Evolutionary conservation across 2,888 invertebrate genomes (phyloP).

Genomic region (Sinohyriopsis cumingii): DNA sequence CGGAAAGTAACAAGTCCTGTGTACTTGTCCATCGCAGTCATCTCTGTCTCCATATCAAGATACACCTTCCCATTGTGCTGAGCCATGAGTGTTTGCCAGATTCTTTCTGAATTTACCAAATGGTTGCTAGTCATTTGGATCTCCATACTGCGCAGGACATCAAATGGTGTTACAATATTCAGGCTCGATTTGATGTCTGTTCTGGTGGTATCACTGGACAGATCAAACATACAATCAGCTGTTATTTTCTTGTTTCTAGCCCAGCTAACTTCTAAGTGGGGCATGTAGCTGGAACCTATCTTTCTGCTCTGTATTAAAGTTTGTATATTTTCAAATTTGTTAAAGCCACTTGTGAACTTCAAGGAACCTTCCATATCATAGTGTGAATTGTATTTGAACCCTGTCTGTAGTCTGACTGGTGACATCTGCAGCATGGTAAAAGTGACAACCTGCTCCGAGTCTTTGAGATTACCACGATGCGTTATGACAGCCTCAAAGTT

Average conservation of each 20-base stretch:
- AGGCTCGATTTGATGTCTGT: conserved; percentile 3
- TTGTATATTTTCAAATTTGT: conserved; percentile 13
- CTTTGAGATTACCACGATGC: conserved; percentile 15
- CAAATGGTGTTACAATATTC: conserved; percentile 36
- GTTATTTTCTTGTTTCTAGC: conserved; percentile 1
- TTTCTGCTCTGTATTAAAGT: conserved; percentile 10
- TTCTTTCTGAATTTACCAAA: conserved; percentile 18
- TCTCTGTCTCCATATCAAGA: conserved; percentile 35
- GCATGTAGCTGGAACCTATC: conserved; percentile 11
- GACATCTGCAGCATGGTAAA: conserved; percentile 8
- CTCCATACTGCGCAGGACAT: conserved; percentile 17
- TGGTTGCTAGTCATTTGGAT: conserved; percentile 20
- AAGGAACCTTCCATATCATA: conserved; percentile 21
- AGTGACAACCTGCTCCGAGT: conserved; percentile 8
- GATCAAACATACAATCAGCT: too few relatives aligned
- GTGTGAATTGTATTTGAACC: not conserved
- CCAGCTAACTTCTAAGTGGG: conserved; percentile 18
- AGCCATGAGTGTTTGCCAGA: conserved; percentile 17
- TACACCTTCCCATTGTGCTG: conserved; percentile 44
- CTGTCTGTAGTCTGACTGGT: conserved; percentile 11
- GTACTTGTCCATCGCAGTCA: conserved; percentile 25
- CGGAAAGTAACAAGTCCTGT: conserved; percentile 34
- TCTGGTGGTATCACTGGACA: too few relatives aligned
- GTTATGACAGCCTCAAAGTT: conserved; percentile 11
- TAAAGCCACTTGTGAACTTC: conserved; percentile 32